These are phyloP conservation scores for Emys orbicularis DNA, from an alignment of 2,797 vertebrate genomes.

Conservation along the genomic window DNA sequence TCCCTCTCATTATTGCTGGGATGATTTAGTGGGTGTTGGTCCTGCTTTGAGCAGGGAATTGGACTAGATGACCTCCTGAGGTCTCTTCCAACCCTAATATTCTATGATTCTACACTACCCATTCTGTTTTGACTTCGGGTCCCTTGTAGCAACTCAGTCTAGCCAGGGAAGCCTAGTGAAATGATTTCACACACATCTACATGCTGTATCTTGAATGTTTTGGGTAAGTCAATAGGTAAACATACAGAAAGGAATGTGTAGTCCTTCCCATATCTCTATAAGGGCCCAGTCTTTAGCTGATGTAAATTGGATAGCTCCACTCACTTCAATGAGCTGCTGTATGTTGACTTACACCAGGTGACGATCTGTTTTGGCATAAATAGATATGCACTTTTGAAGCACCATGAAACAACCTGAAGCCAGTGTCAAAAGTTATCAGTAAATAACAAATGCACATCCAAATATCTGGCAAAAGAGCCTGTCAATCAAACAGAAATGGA, in stretches of 20 bases:
- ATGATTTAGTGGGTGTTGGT: too few species aligned
- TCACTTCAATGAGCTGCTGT: background rate
- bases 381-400: background rate
- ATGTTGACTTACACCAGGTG: background rate
- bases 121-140: background rate
- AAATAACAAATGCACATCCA: background rate
- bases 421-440: background rate
- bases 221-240: background rate
- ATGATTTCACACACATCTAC: background rate
- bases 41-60: too few species aligned
- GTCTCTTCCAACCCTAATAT: too few species aligned
- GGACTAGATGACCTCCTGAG: too few species aligned
- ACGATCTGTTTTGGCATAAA: background rate
- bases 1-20: background rate
- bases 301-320: background rate
- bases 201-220: background rate
- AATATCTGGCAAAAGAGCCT: accelerated
- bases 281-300: background rate
- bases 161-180: background rate
- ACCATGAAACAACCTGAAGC: background rate
- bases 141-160: accelerated
- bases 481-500: background rate
- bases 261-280: accelerated
- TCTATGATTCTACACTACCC: too few species aligned
- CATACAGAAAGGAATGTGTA: accelerated